phyloP scores from a whole-genome alignment of 2,888 invertebrate genomes.

The Malthinus seriepunctatus region DNA sequence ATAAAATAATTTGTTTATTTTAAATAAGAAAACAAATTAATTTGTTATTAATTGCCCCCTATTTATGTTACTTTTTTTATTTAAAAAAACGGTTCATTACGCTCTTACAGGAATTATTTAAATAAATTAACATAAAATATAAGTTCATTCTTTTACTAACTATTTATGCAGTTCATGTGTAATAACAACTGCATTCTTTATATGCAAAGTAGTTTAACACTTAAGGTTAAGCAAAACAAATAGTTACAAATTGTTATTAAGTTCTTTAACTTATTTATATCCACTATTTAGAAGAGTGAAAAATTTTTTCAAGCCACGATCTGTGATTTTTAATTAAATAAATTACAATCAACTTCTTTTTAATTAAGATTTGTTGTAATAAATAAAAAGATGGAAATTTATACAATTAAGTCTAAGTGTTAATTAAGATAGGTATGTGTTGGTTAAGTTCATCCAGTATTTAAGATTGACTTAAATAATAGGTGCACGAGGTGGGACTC shows the following conservation, averaged over 20 bases:
- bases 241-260: constrained; percentile 36
- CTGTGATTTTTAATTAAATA: too few relatives aligned
- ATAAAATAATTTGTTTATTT: not conserved
- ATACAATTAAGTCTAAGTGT: too few relatives aligned
- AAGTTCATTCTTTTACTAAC: constrained; percentile 7
- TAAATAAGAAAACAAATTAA: constrained; percentile 6
- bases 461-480: too few relatives aligned
- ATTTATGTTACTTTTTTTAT: not conserved
- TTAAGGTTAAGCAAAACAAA: constrained; percentile 33
- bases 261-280: constrained; percentile 31
- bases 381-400: too few relatives aligned
- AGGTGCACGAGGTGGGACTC: too few relatives aligned
- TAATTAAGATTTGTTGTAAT: too few relatives aligned
- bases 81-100: constrained; percentile 25
- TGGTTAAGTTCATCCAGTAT: too few relatives aligned
- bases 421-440: too few relatives aligned
- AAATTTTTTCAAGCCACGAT: too few relatives aligned
- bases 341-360: too few relatives aligned
- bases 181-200: constrained; percentile 33
- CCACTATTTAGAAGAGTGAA: not conserved
- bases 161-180: constrained; percentile 25
- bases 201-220: constrained; percentile 36
- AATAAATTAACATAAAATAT: constrained; percentile 24
- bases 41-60: constrained; percentile 16
- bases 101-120: constrained; percentile 21